These are phyloP conservation scores for Caenorhabditis sinica DNA, from an alignment of 2,888 invertebrate genomes.

Conservation along the genomic window DNA sequence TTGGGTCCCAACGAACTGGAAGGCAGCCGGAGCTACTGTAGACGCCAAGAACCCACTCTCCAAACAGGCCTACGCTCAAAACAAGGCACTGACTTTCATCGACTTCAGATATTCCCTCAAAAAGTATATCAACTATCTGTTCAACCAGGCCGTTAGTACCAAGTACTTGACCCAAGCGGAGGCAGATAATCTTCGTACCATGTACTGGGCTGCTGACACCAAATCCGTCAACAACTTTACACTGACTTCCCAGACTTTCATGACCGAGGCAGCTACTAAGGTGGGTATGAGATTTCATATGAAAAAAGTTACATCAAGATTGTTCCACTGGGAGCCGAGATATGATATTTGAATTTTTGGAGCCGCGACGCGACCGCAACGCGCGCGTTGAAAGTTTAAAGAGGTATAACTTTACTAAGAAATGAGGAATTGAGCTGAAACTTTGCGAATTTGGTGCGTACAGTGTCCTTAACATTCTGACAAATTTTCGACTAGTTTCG, in stretches of 20 bases:
- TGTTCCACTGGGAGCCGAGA: neutral
- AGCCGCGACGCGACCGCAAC: slow-evolving; percentile 3
- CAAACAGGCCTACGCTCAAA: slow-evolving; percentile 58
- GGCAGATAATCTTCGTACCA: slow-evolving; percentile 31
- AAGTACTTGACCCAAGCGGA: slow-evolving; percentile 57
- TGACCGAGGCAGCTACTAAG: slow-evolving; percentile 35
- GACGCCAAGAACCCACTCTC: slow-evolving; percentile 45
- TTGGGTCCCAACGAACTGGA: slow-evolving; percentile 39
- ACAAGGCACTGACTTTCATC: slow-evolving; percentile 51
- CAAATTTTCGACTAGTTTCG: too few species aligned
- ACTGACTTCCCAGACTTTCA: slow-evolving; percentile 31
- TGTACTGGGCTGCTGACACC: slow-evolving; percentile 59
- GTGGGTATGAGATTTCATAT: neutral
- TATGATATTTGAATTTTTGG: neutral
- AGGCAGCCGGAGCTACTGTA: slow-evolving; percentile 38
- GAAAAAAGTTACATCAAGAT: neutral
- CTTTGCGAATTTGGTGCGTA: neutral
- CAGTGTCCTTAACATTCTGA: neutral
- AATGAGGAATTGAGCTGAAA: neutral
- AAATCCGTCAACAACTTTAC: slow-evolving; percentile 49
- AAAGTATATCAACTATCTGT: slow-evolving; percentile 56
- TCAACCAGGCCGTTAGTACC: slow-evolving; percentile 30
- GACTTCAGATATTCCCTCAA: slow-evolving; percentile 58
- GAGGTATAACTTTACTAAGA: neutral
- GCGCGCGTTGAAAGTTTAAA: neutral